These are phyloP conservation scores for Loris lydekkerianus DNA, from an alignment of 2,797 vertebrate species.

Conservation along the genomic window DNA sequence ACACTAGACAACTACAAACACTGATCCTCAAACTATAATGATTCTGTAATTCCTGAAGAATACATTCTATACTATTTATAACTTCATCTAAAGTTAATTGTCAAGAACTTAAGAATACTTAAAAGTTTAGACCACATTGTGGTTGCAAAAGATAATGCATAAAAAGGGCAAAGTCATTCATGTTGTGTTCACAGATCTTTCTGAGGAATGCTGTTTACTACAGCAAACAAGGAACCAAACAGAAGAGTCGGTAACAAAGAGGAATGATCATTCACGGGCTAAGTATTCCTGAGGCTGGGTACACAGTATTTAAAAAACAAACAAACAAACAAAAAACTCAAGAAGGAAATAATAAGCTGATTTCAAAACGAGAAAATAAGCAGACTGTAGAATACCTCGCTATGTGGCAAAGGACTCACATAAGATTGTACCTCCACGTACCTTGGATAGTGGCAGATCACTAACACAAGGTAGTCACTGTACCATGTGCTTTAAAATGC, in stretches of 20 bases:
- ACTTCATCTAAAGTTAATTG: slow-evolving; percentile 48
- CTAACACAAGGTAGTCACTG: background rate
- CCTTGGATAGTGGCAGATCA: background rate
- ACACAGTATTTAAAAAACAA: background rate
- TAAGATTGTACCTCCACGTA: background rate
- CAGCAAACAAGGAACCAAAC: slow-evolving; percentile 19
- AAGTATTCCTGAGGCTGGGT: background rate
- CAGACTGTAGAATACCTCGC: background rate
- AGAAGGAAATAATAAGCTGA: slow-evolving; percentile 14
- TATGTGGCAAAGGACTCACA: background rate
- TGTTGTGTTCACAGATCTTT: slow-evolving; percentile 45
- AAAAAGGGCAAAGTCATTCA: slow-evolving; percentile 21
- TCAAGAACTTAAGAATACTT: slow-evolving; percentile 42
- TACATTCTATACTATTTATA: background rate
- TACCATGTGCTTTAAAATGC: background rate
- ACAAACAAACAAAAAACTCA: slow-evolving; percentile 40
- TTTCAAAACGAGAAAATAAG: slow-evolving; percentile 30
- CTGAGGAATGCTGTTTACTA: slow-evolving; percentile 9
- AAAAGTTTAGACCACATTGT: slow-evolving; percentile 1
- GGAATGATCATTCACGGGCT: background rate
- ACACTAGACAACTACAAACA: slow-evolving; percentile 21
- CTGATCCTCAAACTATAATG: slow-evolving; percentile 23
- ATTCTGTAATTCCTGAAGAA: slow-evolving; percentile 65
- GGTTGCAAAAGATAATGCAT: background rate
- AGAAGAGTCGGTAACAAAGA: background rate